Conservation (phyloP, 2,797 vertebrate genomes). For the Falco novaeseelandiae region DNA sequence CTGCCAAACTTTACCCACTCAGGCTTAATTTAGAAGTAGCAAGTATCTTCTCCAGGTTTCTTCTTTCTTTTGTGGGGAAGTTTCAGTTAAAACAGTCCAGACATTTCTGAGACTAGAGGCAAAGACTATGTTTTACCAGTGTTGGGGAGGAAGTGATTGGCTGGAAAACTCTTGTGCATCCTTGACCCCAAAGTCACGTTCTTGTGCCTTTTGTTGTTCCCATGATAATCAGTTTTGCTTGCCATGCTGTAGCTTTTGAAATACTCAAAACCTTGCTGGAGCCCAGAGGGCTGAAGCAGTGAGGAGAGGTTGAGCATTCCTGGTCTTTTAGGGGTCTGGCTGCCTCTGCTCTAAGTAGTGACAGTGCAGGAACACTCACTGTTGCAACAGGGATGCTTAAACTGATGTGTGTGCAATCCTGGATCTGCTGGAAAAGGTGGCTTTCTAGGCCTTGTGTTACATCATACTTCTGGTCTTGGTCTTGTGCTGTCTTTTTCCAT, state of each 20-base stretch:
- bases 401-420: neutral
- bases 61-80: neutral
- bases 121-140: neutral
- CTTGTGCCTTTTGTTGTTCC: neutral
- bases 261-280: neutral
- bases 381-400: neutral
- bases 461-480: neutral
- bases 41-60: neutral
- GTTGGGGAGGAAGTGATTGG: neutral
- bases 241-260: neutral
- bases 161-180: neutral
- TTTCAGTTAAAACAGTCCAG: neutral
- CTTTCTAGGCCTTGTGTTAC: neutral
- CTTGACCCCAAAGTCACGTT: neutral
- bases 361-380: neutral
- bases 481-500: neutral
- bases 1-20: neutral
- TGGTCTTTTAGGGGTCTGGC: neutral
- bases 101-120: neutral
- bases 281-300: neutral
- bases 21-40: constrained; percentile 3
- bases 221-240: neutral
- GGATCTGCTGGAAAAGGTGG: neutral
- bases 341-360: neutral
- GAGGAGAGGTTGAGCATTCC: neutral